These are phyloP conservation scores for Zoanthus sociatus DNA, from an alignment of 92 coral and sea anemone genomes.

Conservation along the genomic window DNA sequence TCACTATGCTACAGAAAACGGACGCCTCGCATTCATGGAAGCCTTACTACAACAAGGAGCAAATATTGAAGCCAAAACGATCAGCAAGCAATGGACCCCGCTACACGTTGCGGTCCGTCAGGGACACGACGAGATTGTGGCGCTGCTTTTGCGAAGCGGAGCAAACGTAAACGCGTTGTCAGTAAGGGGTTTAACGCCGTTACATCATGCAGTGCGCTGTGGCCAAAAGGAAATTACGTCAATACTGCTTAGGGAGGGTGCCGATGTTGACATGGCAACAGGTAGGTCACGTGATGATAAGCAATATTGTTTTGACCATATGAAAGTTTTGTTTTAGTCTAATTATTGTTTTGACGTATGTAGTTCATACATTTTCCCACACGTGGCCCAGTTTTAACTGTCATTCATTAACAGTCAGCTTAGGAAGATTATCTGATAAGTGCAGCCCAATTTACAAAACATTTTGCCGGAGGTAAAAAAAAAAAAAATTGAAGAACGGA, in stretches of 20 bases:
- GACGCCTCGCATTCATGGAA: conserved; percentile 59
- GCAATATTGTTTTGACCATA: no score
- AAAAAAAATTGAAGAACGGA: no score
- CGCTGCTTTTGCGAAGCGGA: conserved; percentile 60
- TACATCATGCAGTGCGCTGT: conserved; percentile 87
- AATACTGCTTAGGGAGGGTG: conserved; percentile 75
- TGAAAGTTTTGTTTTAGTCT: no score
- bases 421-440: no score
- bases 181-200: conserved; percentile 58
- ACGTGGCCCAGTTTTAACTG: no score
- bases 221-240: conserved; percentile 69
- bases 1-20: conserved; percentile 73
- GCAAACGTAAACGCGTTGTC: conserved; percentile 76
- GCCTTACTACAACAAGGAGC: conserved; percentile 69
- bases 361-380: no score
- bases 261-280: conserved; percentile 70
- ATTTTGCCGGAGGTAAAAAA: no score
- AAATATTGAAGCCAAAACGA: conserved; percentile 65
- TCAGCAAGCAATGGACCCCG: conserved; percentile 70
- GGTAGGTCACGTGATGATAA: conserved; percentile 40
- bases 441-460: no score
- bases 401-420: no score
- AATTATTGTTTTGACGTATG: no score
- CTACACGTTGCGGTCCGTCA: conserved; percentile 70
- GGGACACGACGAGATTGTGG: conserved; percentile 69